Conservation (phyloP, 2,797 vertebrate species). For the Acomys russatus region DNA sequence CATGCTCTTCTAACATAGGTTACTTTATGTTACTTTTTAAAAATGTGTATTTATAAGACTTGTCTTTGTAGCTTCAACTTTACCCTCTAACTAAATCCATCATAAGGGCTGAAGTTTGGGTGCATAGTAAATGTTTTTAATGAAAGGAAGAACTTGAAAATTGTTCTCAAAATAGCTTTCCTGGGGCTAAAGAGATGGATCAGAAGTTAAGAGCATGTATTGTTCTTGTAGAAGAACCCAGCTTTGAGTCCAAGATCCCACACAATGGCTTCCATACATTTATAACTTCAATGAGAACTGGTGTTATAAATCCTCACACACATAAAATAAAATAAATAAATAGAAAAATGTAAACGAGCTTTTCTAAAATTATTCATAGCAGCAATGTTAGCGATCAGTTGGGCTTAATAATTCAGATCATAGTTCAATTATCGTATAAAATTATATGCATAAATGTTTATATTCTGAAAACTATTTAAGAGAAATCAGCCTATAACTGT, state of each 20-base stretch:
- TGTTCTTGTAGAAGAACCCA: too few species aligned
- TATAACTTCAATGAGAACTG: neutral
- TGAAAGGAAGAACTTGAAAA: slow-evolving; percentile 6
- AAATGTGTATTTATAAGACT: neutral
- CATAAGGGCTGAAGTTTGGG: neutral
- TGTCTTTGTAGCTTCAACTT: neutral
- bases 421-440: neutral
- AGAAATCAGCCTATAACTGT: neutral
- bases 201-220: neutral
- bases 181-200: neutral
- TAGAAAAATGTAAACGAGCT: neutral
- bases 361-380: slow-evolving; percentile 48
- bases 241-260: neutral
- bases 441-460: neutral
- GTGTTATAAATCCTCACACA: neutral
- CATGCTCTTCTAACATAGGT: neutral
- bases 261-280: neutral
- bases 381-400: neutral
- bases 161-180: slow-evolving; percentile 26
- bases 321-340: neutral
- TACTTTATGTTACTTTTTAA: neutral
- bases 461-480: slow-evolving; percentile 12
- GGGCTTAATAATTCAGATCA: neutral
- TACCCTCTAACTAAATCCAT: neutral
- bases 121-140: neutral